Evolutionary conservation across 2,888 invertebrate species (phyloP).

Genomic region (Bimastos eiseni): DNA sequence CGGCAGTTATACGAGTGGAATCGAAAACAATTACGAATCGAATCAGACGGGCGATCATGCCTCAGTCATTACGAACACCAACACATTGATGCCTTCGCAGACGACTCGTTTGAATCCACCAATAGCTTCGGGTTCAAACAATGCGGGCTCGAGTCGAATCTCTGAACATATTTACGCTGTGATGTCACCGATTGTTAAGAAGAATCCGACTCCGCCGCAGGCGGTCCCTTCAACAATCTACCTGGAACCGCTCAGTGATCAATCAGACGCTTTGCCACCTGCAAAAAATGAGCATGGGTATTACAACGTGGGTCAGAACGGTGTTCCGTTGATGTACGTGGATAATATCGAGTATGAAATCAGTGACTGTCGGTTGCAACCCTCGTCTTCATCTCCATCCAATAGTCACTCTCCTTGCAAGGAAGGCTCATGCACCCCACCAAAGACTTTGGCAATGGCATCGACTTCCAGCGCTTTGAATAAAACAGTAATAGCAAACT

Average conservation of each 20-base stretch:
- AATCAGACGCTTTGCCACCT: background rate
- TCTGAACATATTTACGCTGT: background rate
- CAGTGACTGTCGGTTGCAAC: background rate
- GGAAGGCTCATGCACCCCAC: background rate
- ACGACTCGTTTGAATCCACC: background rate
- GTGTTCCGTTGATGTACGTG: background rate
- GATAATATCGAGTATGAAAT: slow-evolving; percentile 13
- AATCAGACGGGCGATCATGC: background rate
- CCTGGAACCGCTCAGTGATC: background rate
- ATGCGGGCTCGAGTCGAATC: background rate
- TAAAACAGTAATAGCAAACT: background rate
- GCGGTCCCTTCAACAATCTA: background rate
- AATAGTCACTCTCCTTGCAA: background rate
- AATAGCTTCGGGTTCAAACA: background rate
- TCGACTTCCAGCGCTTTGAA: background rate
- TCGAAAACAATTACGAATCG: background rate
- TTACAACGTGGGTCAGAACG: background rate
- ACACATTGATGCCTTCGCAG: background rate
- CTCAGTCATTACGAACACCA: background rate
- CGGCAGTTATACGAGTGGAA: background rate
- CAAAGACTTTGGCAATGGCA: background rate
- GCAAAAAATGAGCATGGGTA: background rate
- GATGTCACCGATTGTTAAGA: background rate
- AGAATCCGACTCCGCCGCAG: background rate
- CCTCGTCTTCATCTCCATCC: background rate